Base-by-base conservation (phyloP, 1,140 invertebrate species). In the Lepidurus arcticus region DNA sequence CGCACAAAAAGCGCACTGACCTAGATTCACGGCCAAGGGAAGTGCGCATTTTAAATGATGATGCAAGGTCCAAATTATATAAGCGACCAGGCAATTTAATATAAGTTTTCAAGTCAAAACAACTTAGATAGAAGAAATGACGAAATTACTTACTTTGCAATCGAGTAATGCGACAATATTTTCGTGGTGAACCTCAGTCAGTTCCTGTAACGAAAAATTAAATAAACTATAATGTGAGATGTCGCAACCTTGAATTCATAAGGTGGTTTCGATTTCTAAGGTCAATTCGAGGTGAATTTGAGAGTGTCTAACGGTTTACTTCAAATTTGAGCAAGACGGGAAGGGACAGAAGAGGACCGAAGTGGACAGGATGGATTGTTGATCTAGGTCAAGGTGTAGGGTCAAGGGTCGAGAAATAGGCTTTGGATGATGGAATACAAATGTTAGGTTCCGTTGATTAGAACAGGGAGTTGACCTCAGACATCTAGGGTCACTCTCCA, bases 161-260 rank as follows among this genome's bases (percentile, higher is more conserved):
- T 98, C 96, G 83, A 98, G 88, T 78, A 99, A 89, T 11, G 94
- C 94, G 44, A 99, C 98, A 81, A 99, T 94, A 90, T 99, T 99
- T 84, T 98, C 95, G 89, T 99, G 97, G 85, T 99, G 94, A 74
- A 99, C 88, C 84, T 94, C 93, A 44, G 96, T 98, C 82, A 99
- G 85, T 86, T 99, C 97, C 90, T 94, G 82, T 43, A 90, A 88
- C 78, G 79, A 80, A 79, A 76, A 75, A 44, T 7, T 26, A 44
- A 77, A 80, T 80, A 78, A 73, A 43, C n/a, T 42, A 78, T 78
- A 8, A 77, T n/a, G 3, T 76, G 45, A 34, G 10, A 76, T 34
- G 24, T 43, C 6, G n/a, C 16, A 74, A 16, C 74, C 34, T 43
- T 42, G 42, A 42, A 34, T 74, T 74, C 74, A 74, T 43, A 76